Evolutionary conservation across 1,140 invertebrate genomes (phyloP).

Genomic region (Ladona fulva): DNA sequence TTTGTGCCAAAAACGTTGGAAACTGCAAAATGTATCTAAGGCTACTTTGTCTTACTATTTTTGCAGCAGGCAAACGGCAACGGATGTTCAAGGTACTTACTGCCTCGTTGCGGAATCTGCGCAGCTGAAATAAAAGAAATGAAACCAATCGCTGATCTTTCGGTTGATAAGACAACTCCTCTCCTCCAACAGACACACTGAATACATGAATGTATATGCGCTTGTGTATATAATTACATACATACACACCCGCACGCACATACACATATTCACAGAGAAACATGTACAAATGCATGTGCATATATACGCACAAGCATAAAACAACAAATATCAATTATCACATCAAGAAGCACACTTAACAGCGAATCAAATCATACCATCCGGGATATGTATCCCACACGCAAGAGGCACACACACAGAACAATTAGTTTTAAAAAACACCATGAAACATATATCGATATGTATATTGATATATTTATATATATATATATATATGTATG

Average conservation of each 20-base stretch:
- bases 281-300: background rate
- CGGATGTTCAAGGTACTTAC: conserved; percentile 47
- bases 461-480: conserved; percentile 14
- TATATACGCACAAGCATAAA: no score
- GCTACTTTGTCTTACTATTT: conserved; percentile 4
- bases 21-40: background rate
- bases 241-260: background rate
- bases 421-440: background rate
- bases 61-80: background rate
- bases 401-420: background rate
- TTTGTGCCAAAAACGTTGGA: no score
- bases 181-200: background rate
- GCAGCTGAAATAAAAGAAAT: conserved; percentile 67
- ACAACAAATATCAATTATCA: no score
- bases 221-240: background rate
- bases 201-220: no score
- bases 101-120: conserved; percentile 78
- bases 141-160: conserved; percentile 25
- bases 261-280: conserved; percentile 13
- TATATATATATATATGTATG: no score
- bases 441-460: background rate
- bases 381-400: conserved; percentile 1
- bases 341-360: background rate
- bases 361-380: background rate
- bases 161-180: background rate